A percentile compares a stretch with the other conserved stretches of the same genome.
phyloP scores from a whole-genome alignment of 2,888 invertebrate species.

The Choreutis nemorana region DNA sequence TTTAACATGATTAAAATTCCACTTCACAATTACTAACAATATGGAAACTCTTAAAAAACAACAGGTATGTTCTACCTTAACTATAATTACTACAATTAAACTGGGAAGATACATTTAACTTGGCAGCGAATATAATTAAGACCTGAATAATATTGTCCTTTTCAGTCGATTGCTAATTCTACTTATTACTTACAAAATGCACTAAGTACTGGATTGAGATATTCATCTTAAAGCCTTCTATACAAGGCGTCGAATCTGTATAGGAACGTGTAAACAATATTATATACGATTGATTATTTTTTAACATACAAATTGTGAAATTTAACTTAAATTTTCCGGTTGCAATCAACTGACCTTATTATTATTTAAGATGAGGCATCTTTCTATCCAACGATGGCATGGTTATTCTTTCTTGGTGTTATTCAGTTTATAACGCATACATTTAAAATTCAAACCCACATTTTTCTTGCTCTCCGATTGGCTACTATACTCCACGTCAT shows the following conservation, averaged over 20 bases:
- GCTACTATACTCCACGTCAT: too few species aligned
- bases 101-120: slow-evolving; percentile 5
- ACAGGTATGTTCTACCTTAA: slow-evolving; percentile 16
- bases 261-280: not conserved
- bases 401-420: too few species aligned
- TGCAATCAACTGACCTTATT: too few species aligned
- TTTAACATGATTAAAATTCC: slow-evolving; percentile 22
- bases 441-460: too few species aligned
- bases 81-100: slow-evolving; percentile 6
- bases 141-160: slow-evolving; percentile 54
- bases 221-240: slow-evolving; percentile 17
- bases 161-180: slow-evolving; percentile 50
- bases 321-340: too few species aligned
- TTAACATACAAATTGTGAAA: too few species aligned
- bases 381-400: too few species aligned
- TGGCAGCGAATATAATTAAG: slow-evolving; percentile 38
- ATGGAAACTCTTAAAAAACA: slow-evolving; percentile 28
- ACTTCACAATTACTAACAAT: slow-evolving; percentile 33
- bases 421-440: too few species aligned
- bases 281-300: not conserved
- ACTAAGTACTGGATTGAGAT: slow-evolving; percentile 33
- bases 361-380: too few species aligned
- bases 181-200: slow-evolving; percentile 28
- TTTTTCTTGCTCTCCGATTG: too few species aligned
- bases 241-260: not conserved